Percentiles rank a stretch among this genome's conserved stretches.
Conservation (phyloP, 2,888 invertebrate species). For the Amblyjoppa proteus region DNA sequence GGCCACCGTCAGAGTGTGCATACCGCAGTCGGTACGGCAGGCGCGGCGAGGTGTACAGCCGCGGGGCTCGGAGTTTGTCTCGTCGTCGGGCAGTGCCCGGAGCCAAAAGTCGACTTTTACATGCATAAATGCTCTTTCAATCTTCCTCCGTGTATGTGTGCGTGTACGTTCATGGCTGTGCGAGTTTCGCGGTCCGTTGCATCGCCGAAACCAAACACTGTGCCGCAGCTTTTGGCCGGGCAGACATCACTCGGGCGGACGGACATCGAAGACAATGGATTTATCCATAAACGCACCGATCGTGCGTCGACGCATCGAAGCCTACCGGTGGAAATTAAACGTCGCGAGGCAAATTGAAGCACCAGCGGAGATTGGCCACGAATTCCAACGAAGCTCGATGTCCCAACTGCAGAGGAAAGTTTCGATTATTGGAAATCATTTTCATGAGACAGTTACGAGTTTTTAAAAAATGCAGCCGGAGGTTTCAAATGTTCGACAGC, state of each 20-base stretch:
- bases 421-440: background rate
- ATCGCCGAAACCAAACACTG: slow-evolving; percentile 45
- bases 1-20: slow-evolving; percentile 5
- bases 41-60: slow-evolving; percentile 32
- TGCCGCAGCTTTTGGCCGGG: slow-evolving; percentile 52
- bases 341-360: too few relatives aligned
- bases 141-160: background rate
- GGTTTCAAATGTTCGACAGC: background rate
- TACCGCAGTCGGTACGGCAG: slow-evolving; percentile 21
- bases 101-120: slow-evolving; percentile 57
- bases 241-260: slow-evolving; percentile 17
- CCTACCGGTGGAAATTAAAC: background rate
- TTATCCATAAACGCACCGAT: slow-evolving; percentile 24
- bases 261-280: slow-evolving; percentile 54
- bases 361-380: too few relatives aligned
- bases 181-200: slow-evolving; percentile 50
- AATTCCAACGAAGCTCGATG: too few relatives aligned
- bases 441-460: background rate
- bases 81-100: slow-evolving; percentile 35
- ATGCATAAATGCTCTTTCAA: slow-evolving; percentile 41
- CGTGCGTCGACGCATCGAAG: slow-evolving; percentile 18
- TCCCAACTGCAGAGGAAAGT: background rate
- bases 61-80: slow-evolving; percentile 34
- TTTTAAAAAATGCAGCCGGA: background rate
- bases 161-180: background rate